phyloP scores from a whole-genome alignment of 2,113 vertebrate genomes.

The Pimephales promelas region DNA sequence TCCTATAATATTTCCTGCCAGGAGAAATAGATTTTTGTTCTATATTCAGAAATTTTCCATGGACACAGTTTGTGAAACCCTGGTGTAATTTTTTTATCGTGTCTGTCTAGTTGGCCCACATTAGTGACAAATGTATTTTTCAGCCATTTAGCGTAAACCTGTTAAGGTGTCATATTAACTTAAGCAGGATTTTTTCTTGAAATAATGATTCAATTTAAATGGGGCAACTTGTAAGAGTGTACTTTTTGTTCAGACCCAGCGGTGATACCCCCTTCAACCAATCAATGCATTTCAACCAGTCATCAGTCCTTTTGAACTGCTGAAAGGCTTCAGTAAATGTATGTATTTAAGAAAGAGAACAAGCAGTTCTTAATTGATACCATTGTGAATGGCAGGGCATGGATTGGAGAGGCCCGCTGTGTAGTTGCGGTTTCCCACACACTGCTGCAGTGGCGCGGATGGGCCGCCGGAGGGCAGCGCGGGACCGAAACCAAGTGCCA shows the following conservation, averaged over 20 bases:
- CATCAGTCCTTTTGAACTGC: constrained; percentile 11
- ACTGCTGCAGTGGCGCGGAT: constrained; percentile 78
- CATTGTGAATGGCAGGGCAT: constrained; percentile 28
- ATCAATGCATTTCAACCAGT: constrained; percentile 37
- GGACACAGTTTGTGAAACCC: neutral
- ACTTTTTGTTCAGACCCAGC: constrained; percentile 23
- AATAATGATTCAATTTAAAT: neutral
- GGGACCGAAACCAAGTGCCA: constrained; percentile 80
- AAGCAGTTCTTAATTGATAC: constrained; percentile 35
- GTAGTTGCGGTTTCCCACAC: constrained; percentile 63
- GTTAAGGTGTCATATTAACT: constrained; percentile 37
- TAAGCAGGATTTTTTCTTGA: constrained; percentile 24
- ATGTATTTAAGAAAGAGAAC: constrained; percentile 30
- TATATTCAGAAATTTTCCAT: neutral
- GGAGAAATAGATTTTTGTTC: neutral
- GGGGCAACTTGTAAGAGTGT: constrained; percentile 2
- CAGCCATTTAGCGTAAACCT: neutral
- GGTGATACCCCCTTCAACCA: constrained; percentile 29
- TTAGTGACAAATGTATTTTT: constrained; percentile 1
- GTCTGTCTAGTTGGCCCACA: neutral
- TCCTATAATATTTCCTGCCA: neutral
- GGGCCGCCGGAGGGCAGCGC: constrained; percentile 94
- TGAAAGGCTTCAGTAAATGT: constrained; percentile 36
- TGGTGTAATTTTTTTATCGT: neutral
- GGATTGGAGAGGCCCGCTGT: constrained; percentile 62